Conservation (phyloP, 2,113 vertebrate genomes). For the Brienomyrus brachyistius region DNA sequence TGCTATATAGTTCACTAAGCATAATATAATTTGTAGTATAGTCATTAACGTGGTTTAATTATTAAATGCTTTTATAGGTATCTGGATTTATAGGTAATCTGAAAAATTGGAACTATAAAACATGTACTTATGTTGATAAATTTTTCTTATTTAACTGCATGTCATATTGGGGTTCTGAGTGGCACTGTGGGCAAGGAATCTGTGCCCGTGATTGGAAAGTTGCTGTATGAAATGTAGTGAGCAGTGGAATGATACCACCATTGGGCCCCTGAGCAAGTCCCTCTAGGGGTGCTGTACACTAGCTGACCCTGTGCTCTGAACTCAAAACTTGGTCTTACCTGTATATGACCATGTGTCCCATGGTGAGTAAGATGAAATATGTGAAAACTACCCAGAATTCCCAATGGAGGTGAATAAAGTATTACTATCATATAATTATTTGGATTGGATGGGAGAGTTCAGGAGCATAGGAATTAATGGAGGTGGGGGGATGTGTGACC, state of each 20-base stretch:
- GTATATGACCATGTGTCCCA: not conserved
- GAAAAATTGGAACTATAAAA: not conserved
- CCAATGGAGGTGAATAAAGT: not conserved
- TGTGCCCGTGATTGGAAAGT: not conserved
- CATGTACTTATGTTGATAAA: not conserved
- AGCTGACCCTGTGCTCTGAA: not conserved
- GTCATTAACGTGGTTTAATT: not conserved
- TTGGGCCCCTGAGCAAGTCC: not conserved
- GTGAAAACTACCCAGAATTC: not conserved
- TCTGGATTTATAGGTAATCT: not conserved
- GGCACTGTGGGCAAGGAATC: not conserved
- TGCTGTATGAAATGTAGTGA: not conserved
- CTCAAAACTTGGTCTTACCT: not conserved
- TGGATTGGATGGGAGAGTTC: not conserved
- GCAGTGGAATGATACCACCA: not conserved
- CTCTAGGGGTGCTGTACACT: too few species aligned
- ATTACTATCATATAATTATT: not conserved
- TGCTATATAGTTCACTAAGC: not conserved
- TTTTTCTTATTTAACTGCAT: not conserved
- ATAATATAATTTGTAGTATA: not conserved
- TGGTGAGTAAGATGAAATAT: not conserved
- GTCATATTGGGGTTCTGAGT: not conserved
- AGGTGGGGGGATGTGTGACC: not conserved
- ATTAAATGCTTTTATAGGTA: not conserved
- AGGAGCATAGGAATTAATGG: not conserved